phyloP scores from a whole-genome alignment of 2,113 vertebrate genomes.

The Perca schrenkii region DNA sequence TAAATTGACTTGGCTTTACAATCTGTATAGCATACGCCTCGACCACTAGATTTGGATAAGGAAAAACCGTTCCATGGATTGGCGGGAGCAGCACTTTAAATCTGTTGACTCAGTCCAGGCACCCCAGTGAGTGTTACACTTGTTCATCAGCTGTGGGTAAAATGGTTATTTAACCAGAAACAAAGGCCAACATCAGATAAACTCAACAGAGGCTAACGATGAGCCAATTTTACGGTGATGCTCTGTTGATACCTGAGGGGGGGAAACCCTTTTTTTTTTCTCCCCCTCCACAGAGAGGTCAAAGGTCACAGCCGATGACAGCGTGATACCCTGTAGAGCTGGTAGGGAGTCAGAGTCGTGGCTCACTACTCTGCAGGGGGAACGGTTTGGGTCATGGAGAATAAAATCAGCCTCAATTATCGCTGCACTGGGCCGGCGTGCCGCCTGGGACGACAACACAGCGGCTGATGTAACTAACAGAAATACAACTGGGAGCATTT shows the following conservation, averaged over 20 bases:
- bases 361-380: constrained; percentile 1
- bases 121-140: background rate
- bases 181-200: background rate
- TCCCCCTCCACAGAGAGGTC: background rate
- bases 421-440: background rate
- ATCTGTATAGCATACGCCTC: no score
- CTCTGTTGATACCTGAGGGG: constrained; percentile 1
- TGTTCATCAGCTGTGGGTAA: background rate
- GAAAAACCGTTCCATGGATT: no score
- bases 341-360: background rate
- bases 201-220: background rate
- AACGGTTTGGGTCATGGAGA: constrained; percentile 10
- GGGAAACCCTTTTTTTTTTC: background rate
- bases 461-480: background rate
- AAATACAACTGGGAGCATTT: background rate
- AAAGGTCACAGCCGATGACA: constrained; percentile 25
- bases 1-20: background rate
- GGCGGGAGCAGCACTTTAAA: no score
- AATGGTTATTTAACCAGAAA: constrained; percentile 10
- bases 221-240: background rate
- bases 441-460: background rate
- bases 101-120: no score
- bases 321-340: background rate
- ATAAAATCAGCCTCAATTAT: background rate
- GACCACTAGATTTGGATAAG: no score